phyloP scores from a whole-genome alignment of 2,888 invertebrate genomes.

The Reticulitermes lucifugus region DNA sequence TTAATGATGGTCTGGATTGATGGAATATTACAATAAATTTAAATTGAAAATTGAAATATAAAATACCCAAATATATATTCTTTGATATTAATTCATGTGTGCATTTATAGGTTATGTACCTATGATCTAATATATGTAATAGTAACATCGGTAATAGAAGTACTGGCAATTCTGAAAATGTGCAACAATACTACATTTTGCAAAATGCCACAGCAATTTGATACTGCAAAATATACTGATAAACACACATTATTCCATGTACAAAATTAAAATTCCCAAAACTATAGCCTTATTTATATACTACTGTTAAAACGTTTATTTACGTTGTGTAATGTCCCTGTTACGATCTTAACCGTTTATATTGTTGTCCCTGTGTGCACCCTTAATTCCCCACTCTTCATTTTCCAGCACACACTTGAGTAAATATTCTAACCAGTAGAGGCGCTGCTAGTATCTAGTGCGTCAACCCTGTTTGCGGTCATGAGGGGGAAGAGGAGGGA shows the following conservation, averaged over 20 bases:
- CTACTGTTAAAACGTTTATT: background rate
- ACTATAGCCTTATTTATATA: background rate
- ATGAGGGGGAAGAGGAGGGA: background rate
- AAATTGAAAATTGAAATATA: too few species aligned
- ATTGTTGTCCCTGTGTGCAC: background rate
- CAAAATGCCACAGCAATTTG: background rate
- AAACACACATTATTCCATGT: too few species aligned
- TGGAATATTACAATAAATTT: too few species aligned
- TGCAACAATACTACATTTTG: background rate
- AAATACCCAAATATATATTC: too few species aligned
- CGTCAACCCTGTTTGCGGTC: constrained; percentile 14
- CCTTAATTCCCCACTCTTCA: background rate
- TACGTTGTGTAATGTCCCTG: background rate
- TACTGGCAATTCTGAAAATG: too few species aligned
- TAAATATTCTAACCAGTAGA: background rate
- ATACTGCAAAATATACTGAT: too few species aligned
- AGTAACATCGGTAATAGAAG: too few species aligned
- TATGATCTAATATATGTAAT: too few species aligned
- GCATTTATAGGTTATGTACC: too few species aligned
- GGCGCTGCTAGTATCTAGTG: constrained; percentile 12
- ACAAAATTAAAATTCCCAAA: too few species aligned
- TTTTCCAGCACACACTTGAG: background rate
- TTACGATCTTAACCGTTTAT: background rate
- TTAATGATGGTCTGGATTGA: too few species aligned
- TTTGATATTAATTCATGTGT: too few species aligned